A percentile compares a stretch with the other conserved stretches of the same genome.
phyloP scores from a whole-genome alignment of 2,113 vertebrate genomes.

The Pygoscelis adeliae region DNA sequence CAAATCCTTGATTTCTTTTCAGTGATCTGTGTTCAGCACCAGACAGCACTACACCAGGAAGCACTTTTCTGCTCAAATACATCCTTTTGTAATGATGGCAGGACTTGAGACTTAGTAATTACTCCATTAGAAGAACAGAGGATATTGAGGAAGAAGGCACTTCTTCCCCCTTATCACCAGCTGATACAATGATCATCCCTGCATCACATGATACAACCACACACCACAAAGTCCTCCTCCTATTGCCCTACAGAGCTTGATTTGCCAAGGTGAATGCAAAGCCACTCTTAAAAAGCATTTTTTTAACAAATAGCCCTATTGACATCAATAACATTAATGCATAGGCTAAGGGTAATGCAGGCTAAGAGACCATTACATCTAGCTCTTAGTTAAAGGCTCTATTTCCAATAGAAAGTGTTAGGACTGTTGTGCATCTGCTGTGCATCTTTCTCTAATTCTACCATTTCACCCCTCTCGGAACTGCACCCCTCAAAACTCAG shows the following conservation, averaged over 20 bases:
- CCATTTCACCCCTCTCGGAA: not conserved
- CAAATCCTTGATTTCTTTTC: not conserved
- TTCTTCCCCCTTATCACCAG: not conserved
- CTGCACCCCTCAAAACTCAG: not conserved
- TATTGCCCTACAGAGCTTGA: not conserved
- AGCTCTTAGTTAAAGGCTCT: not conserved
- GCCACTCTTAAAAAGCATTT: not conserved
- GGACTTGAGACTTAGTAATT: not conserved
- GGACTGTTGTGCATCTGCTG: not conserved
- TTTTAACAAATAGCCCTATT: not conserved
- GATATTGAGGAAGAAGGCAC: not conserved
- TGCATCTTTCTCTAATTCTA: not conserved
- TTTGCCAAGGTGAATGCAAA: not conserved
- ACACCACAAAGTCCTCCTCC: not conserved
- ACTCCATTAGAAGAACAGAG: not conserved
- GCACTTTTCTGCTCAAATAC: not conserved
- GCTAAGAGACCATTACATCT: not conserved
- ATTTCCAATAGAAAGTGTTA: not conserved
- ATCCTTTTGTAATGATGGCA: not conserved
- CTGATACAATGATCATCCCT: not conserved
- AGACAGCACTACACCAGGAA: not conserved
- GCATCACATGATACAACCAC: not conserved
- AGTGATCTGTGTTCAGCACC: not conserved
- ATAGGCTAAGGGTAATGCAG: not conserved
- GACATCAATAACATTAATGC: not conserved